phyloP scores from a whole-genome alignment of 2,113 vertebrate genomes.

The Dipodomys merriami region DNA sequence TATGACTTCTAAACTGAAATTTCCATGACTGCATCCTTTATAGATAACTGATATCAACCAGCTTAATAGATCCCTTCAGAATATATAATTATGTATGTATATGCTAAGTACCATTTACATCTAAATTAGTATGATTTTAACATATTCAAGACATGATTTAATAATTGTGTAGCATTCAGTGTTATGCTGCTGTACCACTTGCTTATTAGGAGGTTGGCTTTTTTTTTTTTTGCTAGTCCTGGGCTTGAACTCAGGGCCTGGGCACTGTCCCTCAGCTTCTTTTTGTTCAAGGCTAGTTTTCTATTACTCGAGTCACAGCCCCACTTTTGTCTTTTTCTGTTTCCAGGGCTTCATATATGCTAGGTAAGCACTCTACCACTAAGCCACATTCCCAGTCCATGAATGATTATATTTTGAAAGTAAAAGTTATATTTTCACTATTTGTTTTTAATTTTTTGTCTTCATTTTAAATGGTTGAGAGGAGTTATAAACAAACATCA shows the following conservation, averaged over 20 bases:
- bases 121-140: conserved; percentile 34
- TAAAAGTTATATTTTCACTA: not conserved
- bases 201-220: conserved; percentile 33
- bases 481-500: not conserved
- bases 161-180: conserved; percentile 17
- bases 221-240: not conserved
- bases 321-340: too few species aligned
- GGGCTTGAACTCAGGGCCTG: too few species aligned
- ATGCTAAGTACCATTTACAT: not conserved
- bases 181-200: not conserved
- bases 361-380: too few species aligned
- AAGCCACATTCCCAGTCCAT: too few species aligned
- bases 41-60: not conserved
- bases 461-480: conserved; percentile 28
- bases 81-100: not conserved
- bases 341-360: too few species aligned
- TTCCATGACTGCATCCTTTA: not conserved
- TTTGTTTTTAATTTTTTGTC: not conserved
- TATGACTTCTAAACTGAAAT: not conserved
- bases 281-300: too few species aligned
- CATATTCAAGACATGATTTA: conserved; percentile 41
- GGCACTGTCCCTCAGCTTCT: too few species aligned
- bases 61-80: conserved; percentile 16
- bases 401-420: not conserved
- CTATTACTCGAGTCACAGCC: too few species aligned